Evolutionary conservation across 92 coral and sea anemone genomes (phyloP), one percentile per base, ranked within the genome.

Genomic region (Phymanthus crucifer): DNA sequence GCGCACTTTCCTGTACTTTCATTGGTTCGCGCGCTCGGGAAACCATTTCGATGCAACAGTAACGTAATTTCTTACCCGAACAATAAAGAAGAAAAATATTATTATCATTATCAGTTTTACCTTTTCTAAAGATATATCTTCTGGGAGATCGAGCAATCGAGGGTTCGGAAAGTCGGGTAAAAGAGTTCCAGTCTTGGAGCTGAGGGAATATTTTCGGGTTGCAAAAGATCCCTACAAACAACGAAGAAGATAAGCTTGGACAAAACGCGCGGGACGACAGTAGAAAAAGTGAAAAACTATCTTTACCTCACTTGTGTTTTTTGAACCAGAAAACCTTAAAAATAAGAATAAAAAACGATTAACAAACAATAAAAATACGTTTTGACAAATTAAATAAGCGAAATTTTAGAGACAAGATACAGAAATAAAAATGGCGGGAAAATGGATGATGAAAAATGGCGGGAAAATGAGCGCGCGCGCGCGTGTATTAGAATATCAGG

Each of bases 131-230:
- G 96, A 91, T 45, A 88, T 84, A 11, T 86, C 85, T 38, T 80
- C 80, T 1, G 99, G 99, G 64, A 95, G 79, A 47, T 95, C 94
- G 77, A 95, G 84, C 40, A 95, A 76, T 40, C 82, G 75, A 19
- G 99, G 97, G 56, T 91, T 95, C 19, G 98, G 99, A 66, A 95
- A 95, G 50, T 95, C 99, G 8, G 99, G 99, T 67, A 95, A 82
- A 32, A 95, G 86, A 7, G 99, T 95, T 27, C 99, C 99, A 66
- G 99, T 95, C 73, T 94, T 89, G 48, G 99, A 93, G 77, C 99
- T 95, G 47, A 94, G 96, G 14, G 99, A 95, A 61, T 95, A 95
- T 84, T 95, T 95, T 24, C 99, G 87, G 36, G 88, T 73, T 48
- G 90, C 88, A 70, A 87, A 92, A 40, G 73, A 80, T 12, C 93